Base-by-base conservation (phyloP, 2,113 vertebrate species). In the Ondatra zibethicus region DNA sequence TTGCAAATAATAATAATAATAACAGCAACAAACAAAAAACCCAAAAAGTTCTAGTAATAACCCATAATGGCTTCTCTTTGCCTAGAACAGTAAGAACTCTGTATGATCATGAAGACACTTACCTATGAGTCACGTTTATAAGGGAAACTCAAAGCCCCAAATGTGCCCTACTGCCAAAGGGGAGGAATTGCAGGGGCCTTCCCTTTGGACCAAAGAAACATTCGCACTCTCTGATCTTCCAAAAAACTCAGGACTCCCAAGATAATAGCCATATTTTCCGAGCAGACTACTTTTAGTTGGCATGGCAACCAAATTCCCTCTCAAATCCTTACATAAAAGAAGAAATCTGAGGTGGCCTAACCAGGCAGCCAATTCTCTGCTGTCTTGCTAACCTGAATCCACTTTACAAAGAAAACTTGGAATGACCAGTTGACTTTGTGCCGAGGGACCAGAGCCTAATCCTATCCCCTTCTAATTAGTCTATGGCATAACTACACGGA, bases 271-370 rank as follows among this genome's bases (percentile, higher is more conserved):
- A 25, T 31, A 65, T 89, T 93, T 80, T 39, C 63, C 65, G 52
- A 70, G n/a, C 39, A 93, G 63, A 93, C 75, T 39, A 31, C 39
- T 81, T 82, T 82, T 25, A 94, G 66, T 82, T 94, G 77, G 66
- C 77, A 50, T 61, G 86, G 23, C 21, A 82, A 89, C n/a, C 25
- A 63, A 63, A 70, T 82, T 81, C 36, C 33, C 55, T 89, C 77
- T 50, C 72, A 73, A 82, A 94, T 61, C 42, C 75, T 94, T 73
- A 81, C 65, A 45, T 68, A 47, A 87, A 66, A 87, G 75, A 81
- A 88, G 77, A 89, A 81, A 81, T n/a, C 66, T 39, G 93, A 73
- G 52, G 68, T 68, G 87, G 33, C 75, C 84, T 52, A n/a, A 52
- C 21, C 65, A 88, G 68, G 50, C 63, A 89, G 31, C 45, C 36